Evolutionary conservation across 2,888 invertebrate genomes (phyloP).

Genomic region (Drosophila sordidapex): DNA sequence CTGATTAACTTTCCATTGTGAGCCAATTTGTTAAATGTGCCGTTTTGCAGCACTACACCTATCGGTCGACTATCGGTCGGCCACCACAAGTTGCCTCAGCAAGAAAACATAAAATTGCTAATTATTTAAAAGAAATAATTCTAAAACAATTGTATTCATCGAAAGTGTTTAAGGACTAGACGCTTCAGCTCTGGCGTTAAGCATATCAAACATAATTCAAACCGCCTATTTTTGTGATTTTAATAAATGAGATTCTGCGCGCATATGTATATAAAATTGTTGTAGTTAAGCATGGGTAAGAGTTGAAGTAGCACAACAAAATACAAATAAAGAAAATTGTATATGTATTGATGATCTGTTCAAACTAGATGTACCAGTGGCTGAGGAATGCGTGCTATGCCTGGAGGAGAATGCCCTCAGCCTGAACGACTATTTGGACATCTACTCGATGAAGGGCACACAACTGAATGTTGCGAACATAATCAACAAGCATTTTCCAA

Average conservation of each 20-base stretch:
- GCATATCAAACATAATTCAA: neutral
- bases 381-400: slow-evolving; percentile 57
- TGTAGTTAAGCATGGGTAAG: slow-evolving; percentile 53
- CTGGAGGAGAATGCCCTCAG: slow-evolving; percentile 60
- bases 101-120: slow-evolving; percentile 57
- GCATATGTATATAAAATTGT: slow-evolving; percentile 31
- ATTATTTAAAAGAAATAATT: slow-evolving; percentile 41
- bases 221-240: neutral
- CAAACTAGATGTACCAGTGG: slow-evolving; percentile 26
- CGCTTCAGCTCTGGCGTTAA: neutral
- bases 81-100: slow-evolving; percentile 51
- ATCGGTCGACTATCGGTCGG: slow-evolving; percentile 33
- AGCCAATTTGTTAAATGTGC: neutral
- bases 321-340: neutral
- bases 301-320: slow-evolving; percentile 1
- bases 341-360: neutral
- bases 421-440: slow-evolving; percentile 45
- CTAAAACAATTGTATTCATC: slow-evolving; percentile 24
- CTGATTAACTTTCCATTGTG: slow-evolving; percentile 23
- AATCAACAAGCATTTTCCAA: slow-evolving; percentile 60
- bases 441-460: slow-evolving; percentile 45
- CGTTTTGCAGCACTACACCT: slow-evolving; percentile 35
- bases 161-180: neutral
- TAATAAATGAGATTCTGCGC: slow-evolving; percentile 21
- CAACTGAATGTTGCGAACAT: slow-evolving; percentile 57